Evolutionary conservation across 2,797 vertebrate species (phyloP).

Genomic region (Kryptolebias ocellatus): DNA sequence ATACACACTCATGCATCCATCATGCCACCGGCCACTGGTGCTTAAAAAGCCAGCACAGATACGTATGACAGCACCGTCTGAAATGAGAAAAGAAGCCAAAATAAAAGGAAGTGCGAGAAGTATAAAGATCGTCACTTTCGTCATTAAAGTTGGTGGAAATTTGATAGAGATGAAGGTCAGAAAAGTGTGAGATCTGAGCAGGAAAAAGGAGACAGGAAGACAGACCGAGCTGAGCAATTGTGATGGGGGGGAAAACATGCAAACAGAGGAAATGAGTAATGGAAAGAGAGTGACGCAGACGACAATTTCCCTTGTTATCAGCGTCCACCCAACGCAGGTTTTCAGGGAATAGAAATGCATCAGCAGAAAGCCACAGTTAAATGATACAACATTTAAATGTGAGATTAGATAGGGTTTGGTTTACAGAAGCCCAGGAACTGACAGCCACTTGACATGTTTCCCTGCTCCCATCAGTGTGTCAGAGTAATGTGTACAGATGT

Average conservation of each 20-base stretch:
- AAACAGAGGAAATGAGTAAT: slow-evolving; percentile 59
- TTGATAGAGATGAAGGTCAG: slow-evolving; percentile 39
- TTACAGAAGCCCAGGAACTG: slow-evolving; percentile 29
- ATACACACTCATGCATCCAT: background rate
- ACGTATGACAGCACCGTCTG: slow-evolving; percentile 17
- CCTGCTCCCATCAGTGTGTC: slow-evolving; percentile 35
- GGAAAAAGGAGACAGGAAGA: slow-evolving; percentile 56
- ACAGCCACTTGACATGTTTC: slow-evolving; percentile 36
- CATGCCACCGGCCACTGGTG: background rate
- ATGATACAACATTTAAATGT: slow-evolving; percentile 32
- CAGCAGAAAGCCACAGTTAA: slow-evolving; percentile 52
- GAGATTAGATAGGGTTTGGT: slow-evolving; percentile 5
- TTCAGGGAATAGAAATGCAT: slow-evolving; percentile 38
- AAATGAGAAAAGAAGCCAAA: slow-evolving; percentile 19
- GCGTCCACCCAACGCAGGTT: slow-evolving; percentile 37
- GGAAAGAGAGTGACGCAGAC: slow-evolving; percentile 52
- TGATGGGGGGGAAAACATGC: slow-evolving; percentile 17
- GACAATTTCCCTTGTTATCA: slow-evolving; percentile 27
- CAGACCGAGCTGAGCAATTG: slow-evolving; percentile 31
- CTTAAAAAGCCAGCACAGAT: slow-evolving; percentile 5
- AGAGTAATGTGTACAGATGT: slow-evolving; percentile 57
- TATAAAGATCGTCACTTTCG: slow-evolving; percentile 9
- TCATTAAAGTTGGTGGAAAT: slow-evolving; percentile 22
- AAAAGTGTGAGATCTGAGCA: slow-evolving; percentile 26
- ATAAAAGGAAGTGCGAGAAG: slow-evolving; percentile 21